A percentile compares a stretch with the other conserved stretches of the same genome.
Evolutionary conservation across 2,113 vertebrate genomes (phyloP).

Genomic region (Eclectus roratus): DNA sequence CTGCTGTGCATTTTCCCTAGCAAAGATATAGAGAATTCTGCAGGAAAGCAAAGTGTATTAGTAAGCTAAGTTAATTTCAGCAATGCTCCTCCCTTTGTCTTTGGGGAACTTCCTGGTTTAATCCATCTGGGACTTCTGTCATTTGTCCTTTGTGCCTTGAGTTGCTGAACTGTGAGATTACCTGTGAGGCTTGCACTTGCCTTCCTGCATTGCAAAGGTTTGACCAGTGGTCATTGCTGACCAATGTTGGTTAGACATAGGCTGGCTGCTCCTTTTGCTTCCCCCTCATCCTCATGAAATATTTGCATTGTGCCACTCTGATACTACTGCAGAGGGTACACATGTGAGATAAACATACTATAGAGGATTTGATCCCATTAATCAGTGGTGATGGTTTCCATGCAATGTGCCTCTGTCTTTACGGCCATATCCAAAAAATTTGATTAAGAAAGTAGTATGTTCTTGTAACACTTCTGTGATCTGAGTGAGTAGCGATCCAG

Average conservation of each 20-base stretch:
- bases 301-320: rapidly evolving
- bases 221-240: background rate
- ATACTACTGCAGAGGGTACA: background rate
- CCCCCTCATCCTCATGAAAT: background rate
- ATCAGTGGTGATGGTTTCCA: background rate
- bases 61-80: background rate
- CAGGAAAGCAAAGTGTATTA: background rate
- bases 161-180: background rate
- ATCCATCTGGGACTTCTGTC: rapidly evolving
- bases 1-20: background rate
- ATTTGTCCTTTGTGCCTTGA: background rate
- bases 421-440: background rate
- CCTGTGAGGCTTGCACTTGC: background rate
- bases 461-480: background rate
- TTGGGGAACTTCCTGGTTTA: background rate
- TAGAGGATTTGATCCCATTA: background rate
- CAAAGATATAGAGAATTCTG: background rate
- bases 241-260: background rate
- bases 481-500: background rate
- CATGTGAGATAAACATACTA: background rate
- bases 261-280: background rate
- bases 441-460: background rate
- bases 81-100: background rate
- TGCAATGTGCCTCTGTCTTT: background rate
- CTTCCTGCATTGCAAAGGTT: background rate